Evolutionary conservation across 2,113 vertebrate genomes (phyloP).

Genomic region (Eptesicus fuscus): DNA sequence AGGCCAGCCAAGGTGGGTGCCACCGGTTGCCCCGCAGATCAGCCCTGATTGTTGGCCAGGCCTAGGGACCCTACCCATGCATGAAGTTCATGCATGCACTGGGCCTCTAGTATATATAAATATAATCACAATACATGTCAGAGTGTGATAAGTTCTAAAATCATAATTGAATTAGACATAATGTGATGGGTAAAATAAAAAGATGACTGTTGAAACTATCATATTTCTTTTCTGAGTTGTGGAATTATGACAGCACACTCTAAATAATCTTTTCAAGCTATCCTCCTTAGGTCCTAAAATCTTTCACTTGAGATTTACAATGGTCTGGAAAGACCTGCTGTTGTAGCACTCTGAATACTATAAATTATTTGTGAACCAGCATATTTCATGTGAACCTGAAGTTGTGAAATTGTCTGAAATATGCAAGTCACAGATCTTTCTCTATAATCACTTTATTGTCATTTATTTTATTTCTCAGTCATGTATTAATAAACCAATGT

Average conservation of each 20-base stretch:
- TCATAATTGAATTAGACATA: constrained; percentile 21
- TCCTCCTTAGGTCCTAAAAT: constrained; percentile 19
- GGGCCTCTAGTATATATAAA: no score
- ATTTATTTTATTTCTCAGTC: constrained; percentile 18
- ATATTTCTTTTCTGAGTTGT: constrained; percentile 28
- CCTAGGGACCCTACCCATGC: no score
- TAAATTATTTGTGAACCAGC: constrained; percentile 39
- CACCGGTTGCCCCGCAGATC: no score
- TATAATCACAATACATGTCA: neutral
- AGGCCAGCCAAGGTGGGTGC: no score
- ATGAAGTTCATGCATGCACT: no score
- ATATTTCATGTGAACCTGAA: constrained; percentile 42
- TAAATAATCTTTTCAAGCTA: constrained; percentile 33
- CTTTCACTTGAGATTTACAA: constrained; percentile 39
- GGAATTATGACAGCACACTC: neutral
- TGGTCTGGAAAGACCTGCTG: neutral
- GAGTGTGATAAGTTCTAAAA: neutral
- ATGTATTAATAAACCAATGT: constrained; percentile 8
- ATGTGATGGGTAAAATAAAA: constrained; percentile 20
- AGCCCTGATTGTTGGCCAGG: no score
- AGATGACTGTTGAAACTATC: neutral
- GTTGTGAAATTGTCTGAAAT: constrained; percentile 18
- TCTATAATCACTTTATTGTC: neutral
- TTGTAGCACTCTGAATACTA: neutral
- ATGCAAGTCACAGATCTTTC: neutral